Evolutionary conservation across 2,888 invertebrate species (phyloP).

Genomic region (Aphidoletes aphidimyza): DNA sequence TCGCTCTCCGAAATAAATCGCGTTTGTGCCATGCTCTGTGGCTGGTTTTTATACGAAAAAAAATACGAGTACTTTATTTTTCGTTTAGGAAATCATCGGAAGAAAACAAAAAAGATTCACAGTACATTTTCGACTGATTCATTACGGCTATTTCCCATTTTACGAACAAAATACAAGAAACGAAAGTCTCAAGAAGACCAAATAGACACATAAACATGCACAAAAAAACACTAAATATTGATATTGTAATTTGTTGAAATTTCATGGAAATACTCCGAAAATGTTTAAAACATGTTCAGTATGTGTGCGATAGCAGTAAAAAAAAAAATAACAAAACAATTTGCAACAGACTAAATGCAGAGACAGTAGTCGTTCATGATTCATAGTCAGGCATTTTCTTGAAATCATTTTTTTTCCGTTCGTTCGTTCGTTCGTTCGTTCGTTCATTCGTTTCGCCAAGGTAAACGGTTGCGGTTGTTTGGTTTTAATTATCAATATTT

Average conservation of each 20-base stretch:
- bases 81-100: neutral
- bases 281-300: neutral
- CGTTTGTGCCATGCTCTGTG: neutral
- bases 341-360: neutral
- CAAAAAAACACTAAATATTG: too few species aligned
- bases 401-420: neutral
- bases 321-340: neutral
- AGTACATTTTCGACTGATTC: neutral
- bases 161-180: neutral
- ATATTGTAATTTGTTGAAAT: conserved; percentile 17
- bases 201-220: too few species aligned
- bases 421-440: neutral
- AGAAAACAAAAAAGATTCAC: neutral
- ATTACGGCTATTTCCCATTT: neutral
- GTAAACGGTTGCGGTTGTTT: conserved; percentile 43
- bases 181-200: neutral
- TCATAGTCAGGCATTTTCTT: conserved; percentile 22
- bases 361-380: neutral
- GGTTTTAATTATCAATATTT: conserved; percentile 43
- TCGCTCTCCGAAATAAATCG: too few species aligned
- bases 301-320: neutral
- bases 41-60: neutral
- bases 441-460: neutral
- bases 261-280: neutral
- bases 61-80: neutral